phyloP scores from a whole-genome alignment of 1,140 invertebrate species.

The Planococcus citri region DNA sequence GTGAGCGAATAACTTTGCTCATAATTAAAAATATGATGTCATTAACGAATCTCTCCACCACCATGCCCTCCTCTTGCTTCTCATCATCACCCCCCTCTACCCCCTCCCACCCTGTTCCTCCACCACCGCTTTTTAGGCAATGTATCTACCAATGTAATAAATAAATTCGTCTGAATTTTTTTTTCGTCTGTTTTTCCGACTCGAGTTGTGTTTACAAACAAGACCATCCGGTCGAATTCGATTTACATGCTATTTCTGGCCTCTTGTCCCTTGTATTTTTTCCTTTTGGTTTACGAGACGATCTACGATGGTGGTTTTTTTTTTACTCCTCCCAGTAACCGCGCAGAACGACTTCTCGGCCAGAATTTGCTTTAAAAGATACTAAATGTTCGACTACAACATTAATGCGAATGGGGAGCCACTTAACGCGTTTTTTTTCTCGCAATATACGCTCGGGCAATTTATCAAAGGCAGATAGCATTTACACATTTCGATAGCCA shows the following conservation, averaged over 20 bases:
- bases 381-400: constrained; percentile 8
- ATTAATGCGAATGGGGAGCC: constrained; percentile 10
- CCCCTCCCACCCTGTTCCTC: no score
- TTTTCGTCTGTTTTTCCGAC: no score
- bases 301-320: neutral
- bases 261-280: neutral
- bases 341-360: neutral
- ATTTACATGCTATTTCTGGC: neutral
- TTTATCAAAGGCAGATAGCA: neutral
- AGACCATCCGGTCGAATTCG: neutral
- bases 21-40: constrained; percentile 4
- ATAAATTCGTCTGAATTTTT: no score
- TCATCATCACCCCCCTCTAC: neutral
- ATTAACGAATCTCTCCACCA: neutral
- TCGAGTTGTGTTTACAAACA: neutral
- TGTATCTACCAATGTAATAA: no score
- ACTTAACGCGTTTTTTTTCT: constrained; percentile 10
- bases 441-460: neutral
- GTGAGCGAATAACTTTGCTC: neutral
- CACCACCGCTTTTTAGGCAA: no score
- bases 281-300: neutral
- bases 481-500: no score
- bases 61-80: neutral
- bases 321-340: neutral
- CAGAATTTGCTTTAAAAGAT: neutral